Base-by-base conservation (phyloP, 2,113 vertebrate genomes). In the Struthidea cinerea region DNA sequence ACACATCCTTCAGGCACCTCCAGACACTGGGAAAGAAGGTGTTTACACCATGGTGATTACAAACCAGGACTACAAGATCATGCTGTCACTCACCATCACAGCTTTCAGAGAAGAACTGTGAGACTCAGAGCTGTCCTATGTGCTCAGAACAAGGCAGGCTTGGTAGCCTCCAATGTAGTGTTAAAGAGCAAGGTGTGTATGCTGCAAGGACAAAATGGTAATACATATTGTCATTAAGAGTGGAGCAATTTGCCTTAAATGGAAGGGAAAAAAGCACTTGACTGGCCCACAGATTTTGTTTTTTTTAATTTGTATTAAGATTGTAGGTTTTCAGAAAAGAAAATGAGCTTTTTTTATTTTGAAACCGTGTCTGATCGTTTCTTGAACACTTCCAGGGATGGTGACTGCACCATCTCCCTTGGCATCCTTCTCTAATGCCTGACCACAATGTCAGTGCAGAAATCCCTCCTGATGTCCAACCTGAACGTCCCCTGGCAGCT, bases 291-390 rank as follows among this genome's bases (percentile, higher is more conserved):
- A 59, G 7, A 27, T 17, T 23, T 39, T 65, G 57, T 24, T 3
- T 47, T 49, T 24, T 24, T 22, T 3, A 27, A 30, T 15, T 46
- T 8, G 1, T 21, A 20, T 50, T 27, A 41, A 21, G 83, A 12
- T n/a, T 64, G 13, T 22, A 49, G 6, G 11, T 47, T 89, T 61
- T 67, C 39, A 84, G 39, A 23, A 16, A 56, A 53, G 3, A 41
- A 67, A 74, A 84, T 30, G 0, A 49, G 16, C 8, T 28, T 61
- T 32, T 60, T 55, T 64, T 2, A 28, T 84, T 69, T 69, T 1
- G 7, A 65, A 93, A 13, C 7, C 20, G n/a, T 0, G 0, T 47
- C 3, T 23, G 24, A 12, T 70, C 3, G 2, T 69, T 78, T 69
- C 26, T 44, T 37, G 32, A 57, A 11, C 22, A 8, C 5, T 37